These are phyloP conservation scores for Helogale parvula DNA, from an alignment of 2,113 vertebrate species.

Conservation along the genomic window DNA sequence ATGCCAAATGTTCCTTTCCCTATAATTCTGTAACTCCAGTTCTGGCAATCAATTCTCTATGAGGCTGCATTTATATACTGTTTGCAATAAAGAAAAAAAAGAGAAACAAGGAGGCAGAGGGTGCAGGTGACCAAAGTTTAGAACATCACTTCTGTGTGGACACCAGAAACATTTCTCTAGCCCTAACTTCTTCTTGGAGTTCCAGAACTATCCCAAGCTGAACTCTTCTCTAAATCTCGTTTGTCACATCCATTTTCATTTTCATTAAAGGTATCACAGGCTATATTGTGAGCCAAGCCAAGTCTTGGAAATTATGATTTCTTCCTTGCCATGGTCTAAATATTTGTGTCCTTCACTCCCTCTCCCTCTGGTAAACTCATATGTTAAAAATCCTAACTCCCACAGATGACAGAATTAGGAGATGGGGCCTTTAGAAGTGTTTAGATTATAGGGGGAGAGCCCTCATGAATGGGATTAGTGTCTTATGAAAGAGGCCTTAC, in stretches of 20 bases:
- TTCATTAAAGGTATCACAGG: neutral
- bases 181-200: neutral
- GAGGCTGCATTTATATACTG: neutral
- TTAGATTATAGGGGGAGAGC: neutral
- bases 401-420: neutral
- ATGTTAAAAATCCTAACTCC: neutral
- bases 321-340: neutral
- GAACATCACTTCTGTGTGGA: neutral
- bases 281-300: neutral
- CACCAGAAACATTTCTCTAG: fast-evolving
- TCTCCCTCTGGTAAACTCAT: no score
- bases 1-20: neutral
- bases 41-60: neutral
- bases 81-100: neutral
- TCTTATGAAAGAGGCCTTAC: neutral
- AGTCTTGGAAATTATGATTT: neutral
- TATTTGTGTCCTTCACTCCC: neutral
- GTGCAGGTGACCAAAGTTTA: neutral
- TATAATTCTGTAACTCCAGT: neutral
- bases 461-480: neutral
- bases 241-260: neutral
- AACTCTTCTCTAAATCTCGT: neutral
- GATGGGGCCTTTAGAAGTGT: neutral
- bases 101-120: neutral
- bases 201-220: neutral